phyloP scores from a whole-genome alignment of 1,140 invertebrate genomes.

The Hydropsyche tenuis region DNA sequence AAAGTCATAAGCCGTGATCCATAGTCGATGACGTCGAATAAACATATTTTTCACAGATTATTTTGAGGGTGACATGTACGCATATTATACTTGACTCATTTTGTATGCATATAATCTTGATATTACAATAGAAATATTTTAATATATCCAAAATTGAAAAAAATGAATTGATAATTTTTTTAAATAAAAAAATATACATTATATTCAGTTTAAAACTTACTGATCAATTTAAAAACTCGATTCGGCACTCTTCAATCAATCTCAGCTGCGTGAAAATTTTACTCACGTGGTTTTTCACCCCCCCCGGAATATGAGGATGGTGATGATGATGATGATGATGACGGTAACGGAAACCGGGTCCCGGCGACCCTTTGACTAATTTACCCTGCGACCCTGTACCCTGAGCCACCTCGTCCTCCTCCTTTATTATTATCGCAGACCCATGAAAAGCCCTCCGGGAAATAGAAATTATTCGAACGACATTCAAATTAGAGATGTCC shows the following conservation, averaged over 20 bases:
- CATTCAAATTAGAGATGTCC: constrained; percentile 22
- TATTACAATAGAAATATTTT: no score
- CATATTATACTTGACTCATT: background rate
- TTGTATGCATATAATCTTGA: no score
- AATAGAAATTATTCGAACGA: constrained; percentile 21
- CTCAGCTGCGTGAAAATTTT: background rate
- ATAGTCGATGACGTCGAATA: constrained; percentile 1
- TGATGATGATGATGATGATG: constrained; percentile 1
- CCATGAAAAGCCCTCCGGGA: background rate
- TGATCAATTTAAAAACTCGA: no score
- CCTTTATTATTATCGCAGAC: constrained; percentile 12
- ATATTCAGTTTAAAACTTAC: no score
- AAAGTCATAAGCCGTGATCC: background rate
- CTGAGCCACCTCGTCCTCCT: no score
- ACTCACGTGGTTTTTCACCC: background rate
- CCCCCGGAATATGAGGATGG: background rate
- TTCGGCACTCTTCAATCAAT: background rate
- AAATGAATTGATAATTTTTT: no score
- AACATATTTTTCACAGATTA: background rate
- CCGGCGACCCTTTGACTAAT: constrained; percentile 25
- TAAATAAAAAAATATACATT: no score
- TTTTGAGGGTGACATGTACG: no score
- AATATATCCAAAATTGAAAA: no score
- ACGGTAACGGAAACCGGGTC: constrained; percentile 9
- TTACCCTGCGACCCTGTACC: constrained; percentile 2